Percentiles rank a stretch among this genome's conserved stretches.
phyloP scores from a whole-genome alignment of 1,140 invertebrate species.

The Matsumurasca onukii region DNA sequence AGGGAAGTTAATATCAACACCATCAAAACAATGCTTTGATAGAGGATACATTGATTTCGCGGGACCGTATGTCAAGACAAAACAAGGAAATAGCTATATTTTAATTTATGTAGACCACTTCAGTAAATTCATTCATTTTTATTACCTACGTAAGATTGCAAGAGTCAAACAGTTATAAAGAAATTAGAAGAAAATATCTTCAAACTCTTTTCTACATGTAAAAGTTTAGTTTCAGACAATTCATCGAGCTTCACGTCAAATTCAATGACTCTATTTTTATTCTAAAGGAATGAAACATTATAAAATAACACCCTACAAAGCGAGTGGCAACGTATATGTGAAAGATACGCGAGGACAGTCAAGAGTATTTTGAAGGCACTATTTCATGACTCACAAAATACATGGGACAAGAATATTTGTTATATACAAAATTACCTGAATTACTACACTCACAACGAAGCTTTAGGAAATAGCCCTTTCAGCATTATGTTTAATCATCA shows the following conservation, averaged over 20 bases:
- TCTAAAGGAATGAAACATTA: conserved; percentile 3
- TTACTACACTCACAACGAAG: neutral
- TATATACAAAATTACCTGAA: conserved; percentile 1
- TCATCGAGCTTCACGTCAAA: neutral
- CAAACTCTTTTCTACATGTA: conserved; percentile 1
- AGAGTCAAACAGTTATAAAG: neutral
- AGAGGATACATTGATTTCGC: conserved; percentile 13
- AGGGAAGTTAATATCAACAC: neutral
- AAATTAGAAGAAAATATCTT: conserved; percentile 5
- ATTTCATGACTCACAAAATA: neutral
- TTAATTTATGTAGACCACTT: conserved; percentile 14
- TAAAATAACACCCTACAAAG: conserved; percentile 11
- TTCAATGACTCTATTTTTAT: conserved; percentile 8
- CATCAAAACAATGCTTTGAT: conserved; percentile 7
- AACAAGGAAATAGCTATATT: neutral
- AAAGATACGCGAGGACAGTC: neutral
- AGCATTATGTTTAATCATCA: conserved; percentile 5
- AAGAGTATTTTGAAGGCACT: neutral
- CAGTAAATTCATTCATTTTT: conserved; percentile 16
- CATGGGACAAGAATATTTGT: neutral
- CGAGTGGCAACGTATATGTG: neutral
- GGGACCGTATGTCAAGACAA: neutral
- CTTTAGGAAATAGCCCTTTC: neutral
- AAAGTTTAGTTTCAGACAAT: neutral
- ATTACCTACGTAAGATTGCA: neutral